Evolutionary conservation across 2,888 invertebrate species (phyloP), one percentile per base, ranked within the genome.

Genomic region (Drosophila melanosoma): DNA sequence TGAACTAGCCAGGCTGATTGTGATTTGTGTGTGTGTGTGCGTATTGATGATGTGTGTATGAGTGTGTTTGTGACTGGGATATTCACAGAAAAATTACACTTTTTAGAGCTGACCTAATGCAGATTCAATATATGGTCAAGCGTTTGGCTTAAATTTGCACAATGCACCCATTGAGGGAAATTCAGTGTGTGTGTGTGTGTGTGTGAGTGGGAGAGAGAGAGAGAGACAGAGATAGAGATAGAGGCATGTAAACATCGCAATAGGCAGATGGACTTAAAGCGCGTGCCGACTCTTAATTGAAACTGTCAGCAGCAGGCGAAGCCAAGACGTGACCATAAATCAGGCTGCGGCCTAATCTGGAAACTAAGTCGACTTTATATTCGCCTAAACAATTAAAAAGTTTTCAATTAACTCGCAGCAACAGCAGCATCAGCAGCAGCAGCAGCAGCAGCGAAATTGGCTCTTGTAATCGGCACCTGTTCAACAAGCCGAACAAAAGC

Each of bases 401-500:
- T 89, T 89, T 89, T 85, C 90, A 90, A 89, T 89, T 89, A 89
- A 87, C 80, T 83, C 56, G 68, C 74, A 68, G 72, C 74, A 62
- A 64, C 70, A 64, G 72, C 40, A 26, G 26, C 0, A 26, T 4
- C 29, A 29, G 29, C 29, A 29, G 38, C 61, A 52, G 57, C 38
- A 63, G 68, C 72, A 61, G 74, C 29, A 12, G 42, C 51, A 54
- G 49, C 38, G 54, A 75, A 88, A 88, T 89, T 89, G 87, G 79
- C 85, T 78, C 89, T 85, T 88, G 86, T 83, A 87, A 86, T 83
- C 88, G 83, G 86, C 87, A 87, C 88, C 87, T 87, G 87, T 89
- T 83, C 82, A 89, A 87, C 87, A 86, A 76, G 74, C 82, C 81
- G 77, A 82, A 75, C 70, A 60, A 76, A 79, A 76, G 72, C 74